Conservation (phyloP, 2,888 invertebrate species). For the Eulithis testata region DNA sequence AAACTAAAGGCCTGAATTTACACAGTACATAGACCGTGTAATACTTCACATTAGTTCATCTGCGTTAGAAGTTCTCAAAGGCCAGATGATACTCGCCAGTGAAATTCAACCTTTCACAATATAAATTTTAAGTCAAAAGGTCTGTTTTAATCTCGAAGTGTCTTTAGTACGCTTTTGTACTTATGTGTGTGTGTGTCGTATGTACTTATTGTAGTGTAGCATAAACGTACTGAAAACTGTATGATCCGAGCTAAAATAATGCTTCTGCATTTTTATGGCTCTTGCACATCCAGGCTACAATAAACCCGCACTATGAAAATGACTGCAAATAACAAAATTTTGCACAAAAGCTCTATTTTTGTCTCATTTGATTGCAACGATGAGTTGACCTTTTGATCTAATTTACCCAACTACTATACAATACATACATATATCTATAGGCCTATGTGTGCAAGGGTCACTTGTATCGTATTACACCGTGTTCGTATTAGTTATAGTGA, state of each 20-base stretch:
- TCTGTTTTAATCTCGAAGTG: conserved; percentile 66
- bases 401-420: no score
- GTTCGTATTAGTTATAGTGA: conserved; percentile 32
- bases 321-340: no score
- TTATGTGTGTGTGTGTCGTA: conserved; percentile 46
- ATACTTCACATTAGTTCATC: background rate
- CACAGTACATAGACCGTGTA: background rate
- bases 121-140: conserved; percentile 39
- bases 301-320: no score
- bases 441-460: background rate
- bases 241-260: conserved; percentile 6
- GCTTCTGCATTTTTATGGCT: background rate
- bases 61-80: background rate
- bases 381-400: background rate
- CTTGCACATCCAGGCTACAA: background rate
- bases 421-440: background rate
- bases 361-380: background rate
- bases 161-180: conserved; percentile 43
- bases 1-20: no score
- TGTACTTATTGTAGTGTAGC: conserved; percentile 54
- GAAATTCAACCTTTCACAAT: conserved; percentile 17
- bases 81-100: background rate
- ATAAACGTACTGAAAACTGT: conserved; percentile 31
- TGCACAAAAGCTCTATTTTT: no score
- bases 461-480: conserved; percentile 31